Conservation (phyloP, 1,140 invertebrate genomes). For the Ostrea denselamellosa region DNA sequence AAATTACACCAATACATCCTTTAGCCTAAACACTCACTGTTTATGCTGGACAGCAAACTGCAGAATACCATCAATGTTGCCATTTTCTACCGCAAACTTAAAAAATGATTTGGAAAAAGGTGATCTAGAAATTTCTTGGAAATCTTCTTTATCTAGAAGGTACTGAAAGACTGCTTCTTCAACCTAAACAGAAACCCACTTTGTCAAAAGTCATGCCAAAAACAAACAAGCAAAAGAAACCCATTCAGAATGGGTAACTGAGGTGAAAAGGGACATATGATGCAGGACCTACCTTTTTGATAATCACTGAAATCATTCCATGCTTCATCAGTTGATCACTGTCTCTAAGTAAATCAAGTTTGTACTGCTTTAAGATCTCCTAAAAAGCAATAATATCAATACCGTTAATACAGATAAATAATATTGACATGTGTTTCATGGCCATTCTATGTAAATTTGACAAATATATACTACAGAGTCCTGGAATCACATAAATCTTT, state of each 20-base stretch:
- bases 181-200: constrained; percentile 44
- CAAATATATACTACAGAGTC: too few relatives aligned
- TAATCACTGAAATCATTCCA: not conserved
- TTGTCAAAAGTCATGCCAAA: not conserved
- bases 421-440: too few relatives aligned
- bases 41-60: constrained; percentile 54
- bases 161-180: constrained; percentile 50
- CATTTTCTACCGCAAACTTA: constrained; percentile 46
- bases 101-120: constrained; percentile 36
- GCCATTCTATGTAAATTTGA: too few relatives aligned
- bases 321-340: not conserved
- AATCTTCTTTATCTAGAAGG: constrained; percentile 54
- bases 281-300: not conserved
- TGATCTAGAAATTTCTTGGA: constrained; percentile 41
- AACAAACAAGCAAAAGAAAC: not conserved
- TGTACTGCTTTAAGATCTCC: not conserved
- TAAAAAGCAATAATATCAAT: not conserved
- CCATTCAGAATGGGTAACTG: not conserved
- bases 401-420: too few relatives aligned
- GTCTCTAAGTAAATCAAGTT: not conserved
- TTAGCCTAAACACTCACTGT: constrained; percentile 41
- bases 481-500: too few relatives aligned
- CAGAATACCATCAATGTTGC: constrained; percentile 56
- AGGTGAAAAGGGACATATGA: not conserved
- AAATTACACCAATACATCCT: too few relatives aligned